These are phyloP conservation scores for Drosophila baimaii DNA, from an alignment of 1,140 invertebrate genomes.

Conservation along the genomic window DNA sequence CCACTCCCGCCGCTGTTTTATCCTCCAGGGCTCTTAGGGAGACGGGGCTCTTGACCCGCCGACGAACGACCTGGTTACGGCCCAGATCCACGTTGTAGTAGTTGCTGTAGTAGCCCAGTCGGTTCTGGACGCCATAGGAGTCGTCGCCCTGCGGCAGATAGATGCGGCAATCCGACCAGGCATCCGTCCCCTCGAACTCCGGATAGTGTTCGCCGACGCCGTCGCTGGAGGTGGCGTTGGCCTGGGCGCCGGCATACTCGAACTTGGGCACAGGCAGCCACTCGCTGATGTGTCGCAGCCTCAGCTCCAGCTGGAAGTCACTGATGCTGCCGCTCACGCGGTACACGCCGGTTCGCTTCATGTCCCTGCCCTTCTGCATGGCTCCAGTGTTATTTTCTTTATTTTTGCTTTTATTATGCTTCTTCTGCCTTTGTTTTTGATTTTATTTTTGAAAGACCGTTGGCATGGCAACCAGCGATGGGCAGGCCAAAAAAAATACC, in stretches of 20 bases:
- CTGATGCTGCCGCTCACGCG: slow-evolving; percentile 85
- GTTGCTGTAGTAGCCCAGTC: slow-evolving; percentile 48
- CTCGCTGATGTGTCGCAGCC: slow-evolving; percentile 67
- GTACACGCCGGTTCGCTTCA: slow-evolving; percentile 84
- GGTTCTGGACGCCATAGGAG: slow-evolving; percentile 9
- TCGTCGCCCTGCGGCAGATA: slow-evolving; percentile 53
- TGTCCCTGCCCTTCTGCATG: slow-evolving; percentile 71
- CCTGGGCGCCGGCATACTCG: slow-evolving; percentile 44
- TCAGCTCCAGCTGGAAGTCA: slow-evolving; percentile 84
- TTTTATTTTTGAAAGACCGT: slow-evolving; percentile 38
- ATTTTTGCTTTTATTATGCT: slow-evolving; percentile 1
- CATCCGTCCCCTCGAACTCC: slow-evolving; percentile 3
- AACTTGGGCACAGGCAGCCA: slow-evolving; percentile 77
- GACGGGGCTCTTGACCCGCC: slow-evolving; percentile 1
- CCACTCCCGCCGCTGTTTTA: no score
- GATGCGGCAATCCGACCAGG: slow-evolving; percentile 55
- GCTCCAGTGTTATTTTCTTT: neutral
- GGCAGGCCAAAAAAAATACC: slow-evolving; percentile 1
- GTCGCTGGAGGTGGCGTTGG: neutral
- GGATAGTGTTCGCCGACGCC: neutral
- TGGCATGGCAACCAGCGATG: slow-evolving; percentile 51
- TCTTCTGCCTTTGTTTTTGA: slow-evolving; percentile 15
- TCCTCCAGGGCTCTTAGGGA: neutral
- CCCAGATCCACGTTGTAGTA: slow-evolving; percentile 32
- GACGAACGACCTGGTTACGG: neutral